Conservation (phyloP, 2,797 vertebrate species). For the Galaxias olidus region DNA sequence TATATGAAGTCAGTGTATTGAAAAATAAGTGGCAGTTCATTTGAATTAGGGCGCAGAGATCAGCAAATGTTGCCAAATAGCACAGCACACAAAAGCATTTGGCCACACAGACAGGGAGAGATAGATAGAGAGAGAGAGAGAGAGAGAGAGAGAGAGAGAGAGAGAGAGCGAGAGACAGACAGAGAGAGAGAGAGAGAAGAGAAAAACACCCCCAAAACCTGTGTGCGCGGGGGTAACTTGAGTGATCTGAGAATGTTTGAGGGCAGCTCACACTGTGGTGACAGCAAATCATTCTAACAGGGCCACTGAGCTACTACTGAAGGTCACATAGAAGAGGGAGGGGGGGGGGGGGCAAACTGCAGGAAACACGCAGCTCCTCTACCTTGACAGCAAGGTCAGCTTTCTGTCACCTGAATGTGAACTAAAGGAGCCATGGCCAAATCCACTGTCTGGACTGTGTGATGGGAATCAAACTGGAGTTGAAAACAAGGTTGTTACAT, state of each 20-base stretch:
- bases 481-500: no score
- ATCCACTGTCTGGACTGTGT: no score
- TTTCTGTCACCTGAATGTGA: no score
- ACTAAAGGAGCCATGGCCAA: no score
- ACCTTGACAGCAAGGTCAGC: no score
- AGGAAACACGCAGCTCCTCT: no score
- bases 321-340: constrained; percentile 37
- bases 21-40: neutral
- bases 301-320: constrained; percentile 56
- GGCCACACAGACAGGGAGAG: neutral
- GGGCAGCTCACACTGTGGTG: constrained; percentile 50
- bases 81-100: neutral
- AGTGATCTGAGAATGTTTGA: constrained; percentile 31
- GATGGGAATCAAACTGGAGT: no score
- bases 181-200: no score
- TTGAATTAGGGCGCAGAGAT: neutral
- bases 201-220: no score
- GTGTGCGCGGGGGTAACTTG: constrained; percentile 21
- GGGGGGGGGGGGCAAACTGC: constrained; percentile 22
- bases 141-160: no score
- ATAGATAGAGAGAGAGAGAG: no score
- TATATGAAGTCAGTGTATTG: neutral
- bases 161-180: no score
- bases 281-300: constrained; percentile 66
- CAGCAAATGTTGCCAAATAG: neutral